A percentile compares a stretch with the other conserved stretches of the same genome.
Conservation (phyloP, 1,140 invertebrate species). For the Ceratoteleas bidentatus region DNA sequence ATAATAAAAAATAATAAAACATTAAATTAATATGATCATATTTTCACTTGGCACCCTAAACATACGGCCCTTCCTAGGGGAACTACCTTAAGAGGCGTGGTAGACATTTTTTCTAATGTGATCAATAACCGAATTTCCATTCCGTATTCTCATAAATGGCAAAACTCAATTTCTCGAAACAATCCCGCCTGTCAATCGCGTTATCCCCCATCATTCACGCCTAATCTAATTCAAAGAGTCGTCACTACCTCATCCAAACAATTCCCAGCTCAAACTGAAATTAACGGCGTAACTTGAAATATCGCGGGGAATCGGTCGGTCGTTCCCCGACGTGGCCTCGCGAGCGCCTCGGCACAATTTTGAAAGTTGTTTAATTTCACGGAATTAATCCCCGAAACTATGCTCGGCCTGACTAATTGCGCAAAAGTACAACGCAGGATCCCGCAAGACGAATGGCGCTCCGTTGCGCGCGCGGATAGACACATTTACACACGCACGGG, state of each 20-base stretch:
- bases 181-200: too few species aligned
- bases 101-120: too few species aligned
- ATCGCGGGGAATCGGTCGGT: conserved; percentile 10
- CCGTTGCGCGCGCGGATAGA: conserved; percentile 18
- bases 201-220: too few species aligned
- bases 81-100: too few species aligned
- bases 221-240: too few species aligned
- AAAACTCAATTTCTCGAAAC: too few species aligned
- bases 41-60: too few species aligned
- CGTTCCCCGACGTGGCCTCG: background rate
- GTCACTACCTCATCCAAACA: background rate
- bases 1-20: too few species aligned
- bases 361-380: conserved; percentile 49
- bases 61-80: too few species aligned
- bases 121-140: too few species aligned
- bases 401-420: conserved; percentile 42
- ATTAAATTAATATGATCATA: too few species aligned
- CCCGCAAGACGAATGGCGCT: conserved; percentile 25
- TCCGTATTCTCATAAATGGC: too few species aligned
- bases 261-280: conserved; percentile 14
- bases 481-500: conserved; percentile 32
- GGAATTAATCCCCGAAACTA: conserved; percentile 38
- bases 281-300: conserved; percentile 27
- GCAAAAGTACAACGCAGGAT: conserved; percentile 46
- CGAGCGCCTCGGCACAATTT: conserved; percentile 21